These are phyloP conservation scores for Salvelinus alpinus DNA, from an alignment of 2,113 vertebrate genomes.

Conservation along the genomic window DNA sequence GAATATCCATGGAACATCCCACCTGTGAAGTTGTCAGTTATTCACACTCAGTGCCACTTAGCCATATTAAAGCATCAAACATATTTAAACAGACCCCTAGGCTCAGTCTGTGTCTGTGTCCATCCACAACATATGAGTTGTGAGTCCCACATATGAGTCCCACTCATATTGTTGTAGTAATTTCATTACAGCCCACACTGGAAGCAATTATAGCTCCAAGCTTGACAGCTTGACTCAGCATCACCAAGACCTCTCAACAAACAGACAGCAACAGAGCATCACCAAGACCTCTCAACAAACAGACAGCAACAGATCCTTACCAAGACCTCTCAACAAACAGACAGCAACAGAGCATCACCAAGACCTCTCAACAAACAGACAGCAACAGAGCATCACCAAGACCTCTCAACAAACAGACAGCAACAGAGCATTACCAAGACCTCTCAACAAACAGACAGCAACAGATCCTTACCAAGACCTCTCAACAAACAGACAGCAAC, in stretches of 20 bases:
- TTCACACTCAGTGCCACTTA: neutral
- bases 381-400: neutral
- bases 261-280: neutral
- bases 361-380: conserved; percentile 9
- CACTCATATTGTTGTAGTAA: conserved; percentile 27
- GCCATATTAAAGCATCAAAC: conserved; percentile 11
- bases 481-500: too few species aligned
- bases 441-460: too few species aligned
- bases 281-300: conserved; percentile 11
- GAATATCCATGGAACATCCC: neutral
- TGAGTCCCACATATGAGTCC: conserved; percentile 7
- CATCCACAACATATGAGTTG: neutral
- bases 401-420: neutral
- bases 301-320: neutral
- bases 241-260: conserved; percentile 19
- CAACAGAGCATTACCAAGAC: too few species aligned
- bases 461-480: too few species aligned
- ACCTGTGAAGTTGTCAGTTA: neutral
- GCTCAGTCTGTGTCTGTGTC: conserved; percentile 6
- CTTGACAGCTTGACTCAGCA: conserved; percentile 35
- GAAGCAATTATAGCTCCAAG: conserved; percentile 37
- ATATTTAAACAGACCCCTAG: conserved; percentile 1
- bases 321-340: conserved; percentile 10
- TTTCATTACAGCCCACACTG: conserved; percentile 39
- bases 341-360: neutral